Evolutionary conservation across 2,888 invertebrate genomes (phyloP).

Genomic region (Athripsodes cinereus): DNA sequence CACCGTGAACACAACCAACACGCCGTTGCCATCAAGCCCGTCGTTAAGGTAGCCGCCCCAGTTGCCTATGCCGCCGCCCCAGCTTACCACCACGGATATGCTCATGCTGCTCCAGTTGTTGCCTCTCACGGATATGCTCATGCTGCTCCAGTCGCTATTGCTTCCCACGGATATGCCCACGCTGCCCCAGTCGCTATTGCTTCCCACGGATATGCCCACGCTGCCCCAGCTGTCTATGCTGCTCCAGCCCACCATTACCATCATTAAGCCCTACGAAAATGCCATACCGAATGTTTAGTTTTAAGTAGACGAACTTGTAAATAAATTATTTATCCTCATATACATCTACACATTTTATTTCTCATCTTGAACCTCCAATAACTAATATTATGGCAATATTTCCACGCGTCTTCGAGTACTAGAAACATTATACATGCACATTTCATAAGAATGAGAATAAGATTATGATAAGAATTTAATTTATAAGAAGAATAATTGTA

Average conservation of each 20-base stretch:
- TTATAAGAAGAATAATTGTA: too few relatives aligned
- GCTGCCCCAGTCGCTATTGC: slow-evolving; percentile 19
- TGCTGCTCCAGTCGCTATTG: slow-evolving; percentile 17
- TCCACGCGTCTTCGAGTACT: too few relatives aligned
- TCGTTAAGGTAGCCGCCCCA: slow-evolving; percentile 24
- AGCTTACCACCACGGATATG: slow-evolving; percentile 14
- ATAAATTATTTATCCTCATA: slow-evolving; percentile 16
- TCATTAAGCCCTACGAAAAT: slow-evolving; percentile 11
- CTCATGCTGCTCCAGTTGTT: slow-evolving; percentile 20
- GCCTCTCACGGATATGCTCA: slow-evolving; percentile 19
- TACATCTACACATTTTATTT: neutral
- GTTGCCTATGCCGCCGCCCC: slow-evolving; percentile 21
- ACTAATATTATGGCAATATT: too few relatives aligned
- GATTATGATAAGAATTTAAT: too few relatives aligned
- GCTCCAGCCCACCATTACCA: slow-evolving; percentile 19
- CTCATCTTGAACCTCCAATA: too few relatives aligned
- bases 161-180: slow-evolving; percentile 15
- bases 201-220: slow-evolving; percentile 6
- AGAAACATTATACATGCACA: too few relatives aligned
- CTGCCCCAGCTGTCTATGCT: slow-evolving; percentile 16
- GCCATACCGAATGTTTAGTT: slow-evolving; percentile 5
- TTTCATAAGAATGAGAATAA: too few relatives aligned
- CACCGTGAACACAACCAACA: slow-evolving; percentile 36
- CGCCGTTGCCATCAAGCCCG: slow-evolving; percentile 21
- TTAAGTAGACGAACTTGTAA: slow-evolving; percentile 13